Evolutionary conservation across 2,113 vertebrate genomes (phyloP).

Genomic region (Prionailurus bengalensis): DNA sequence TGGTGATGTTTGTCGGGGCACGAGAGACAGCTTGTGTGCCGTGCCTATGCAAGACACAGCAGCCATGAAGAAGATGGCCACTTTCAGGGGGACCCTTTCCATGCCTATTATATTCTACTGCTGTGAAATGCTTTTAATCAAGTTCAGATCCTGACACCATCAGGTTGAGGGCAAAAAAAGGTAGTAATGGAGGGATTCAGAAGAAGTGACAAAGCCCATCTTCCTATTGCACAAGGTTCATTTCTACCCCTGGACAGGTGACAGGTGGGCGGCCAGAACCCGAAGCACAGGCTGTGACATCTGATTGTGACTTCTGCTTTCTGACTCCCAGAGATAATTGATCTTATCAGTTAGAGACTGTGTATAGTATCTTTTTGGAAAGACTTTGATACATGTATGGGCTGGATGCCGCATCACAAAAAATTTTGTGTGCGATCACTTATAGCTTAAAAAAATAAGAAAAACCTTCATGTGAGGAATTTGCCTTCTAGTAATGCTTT

Average conservation of each 20-base stretch:
- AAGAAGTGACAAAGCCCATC: not conserved
- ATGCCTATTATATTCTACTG: not conserved
- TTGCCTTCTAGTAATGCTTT: not conserved
- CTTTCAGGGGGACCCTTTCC: not conserved
- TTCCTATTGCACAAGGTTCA: not conserved
- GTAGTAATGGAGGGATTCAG: not conserved
- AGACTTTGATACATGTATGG: not conserved
- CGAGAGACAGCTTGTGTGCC: not conserved
- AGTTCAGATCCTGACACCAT: not conserved
- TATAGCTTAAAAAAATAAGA: not conserved
- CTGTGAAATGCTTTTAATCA: not conserved
- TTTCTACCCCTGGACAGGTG: not conserved
- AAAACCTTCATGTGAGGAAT: not conserved
- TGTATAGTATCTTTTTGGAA: not conserved
- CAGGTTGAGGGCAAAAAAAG: not conserved
- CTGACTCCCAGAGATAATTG: not conserved
- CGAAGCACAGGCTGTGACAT: not conserved
- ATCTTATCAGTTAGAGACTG: not conserved
- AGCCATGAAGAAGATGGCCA: not conserved
- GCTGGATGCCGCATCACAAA: not conserved
- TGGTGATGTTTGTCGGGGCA: not conserved
- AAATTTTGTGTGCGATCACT: not conserved
- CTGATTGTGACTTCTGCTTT: not conserved
- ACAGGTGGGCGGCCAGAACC: accelerated
- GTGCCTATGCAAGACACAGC: not conserved